phyloP scores from a whole-genome alignment of 2,797 vertebrate species.

The Galaxias olidus region DNA sequence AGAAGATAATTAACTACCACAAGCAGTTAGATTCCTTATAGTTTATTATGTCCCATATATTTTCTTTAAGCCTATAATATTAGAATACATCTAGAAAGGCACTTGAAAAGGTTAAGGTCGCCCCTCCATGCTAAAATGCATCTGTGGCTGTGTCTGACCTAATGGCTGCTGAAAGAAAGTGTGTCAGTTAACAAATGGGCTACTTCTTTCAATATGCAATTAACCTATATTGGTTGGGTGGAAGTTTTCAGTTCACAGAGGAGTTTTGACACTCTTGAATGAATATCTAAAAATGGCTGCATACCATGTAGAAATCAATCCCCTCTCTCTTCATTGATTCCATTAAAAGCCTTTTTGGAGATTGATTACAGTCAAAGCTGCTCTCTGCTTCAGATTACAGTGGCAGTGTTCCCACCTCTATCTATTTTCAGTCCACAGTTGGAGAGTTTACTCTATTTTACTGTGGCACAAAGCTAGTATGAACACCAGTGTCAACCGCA shows the following conservation, averaged over 20 bases:
- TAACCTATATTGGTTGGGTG: constrained; percentile 69
- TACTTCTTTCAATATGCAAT: constrained; percentile 70
- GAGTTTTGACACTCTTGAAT: constrained; percentile 65
- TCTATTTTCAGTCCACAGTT: constrained; percentile 60
- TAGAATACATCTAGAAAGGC: background rate
- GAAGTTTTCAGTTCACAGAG: constrained; percentile 60
- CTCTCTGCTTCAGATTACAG: constrained; percentile 71
- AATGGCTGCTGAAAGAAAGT: constrained; percentile 65
- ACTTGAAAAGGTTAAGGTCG: constrained; percentile 17
- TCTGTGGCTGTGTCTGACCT: constrained; percentile 23
- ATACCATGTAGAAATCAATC: constrained; percentile 72
- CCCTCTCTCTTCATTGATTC: constrained; percentile 74
- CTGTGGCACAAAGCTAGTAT: constrained; percentile 23
- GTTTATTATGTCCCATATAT: no score
- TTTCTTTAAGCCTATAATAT: no score
- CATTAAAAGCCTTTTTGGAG: constrained; percentile 82
- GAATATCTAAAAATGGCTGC: constrained; percentile 74
- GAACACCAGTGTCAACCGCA: constrained; percentile 32
- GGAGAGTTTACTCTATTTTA: constrained; percentile 71
- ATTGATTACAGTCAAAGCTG: constrained; percentile 79
- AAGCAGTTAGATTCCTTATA: no score
- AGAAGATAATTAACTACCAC: no score
- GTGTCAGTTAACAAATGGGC: constrained; percentile 69
- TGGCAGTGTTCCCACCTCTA: constrained; percentile 64
- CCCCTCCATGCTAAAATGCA: constrained; percentile 26